Evolutionary conservation across 2,888 invertebrate species (phyloP), one percentile per base, ranked within the genome.

Genomic region (Leuctra nigra): DNA sequence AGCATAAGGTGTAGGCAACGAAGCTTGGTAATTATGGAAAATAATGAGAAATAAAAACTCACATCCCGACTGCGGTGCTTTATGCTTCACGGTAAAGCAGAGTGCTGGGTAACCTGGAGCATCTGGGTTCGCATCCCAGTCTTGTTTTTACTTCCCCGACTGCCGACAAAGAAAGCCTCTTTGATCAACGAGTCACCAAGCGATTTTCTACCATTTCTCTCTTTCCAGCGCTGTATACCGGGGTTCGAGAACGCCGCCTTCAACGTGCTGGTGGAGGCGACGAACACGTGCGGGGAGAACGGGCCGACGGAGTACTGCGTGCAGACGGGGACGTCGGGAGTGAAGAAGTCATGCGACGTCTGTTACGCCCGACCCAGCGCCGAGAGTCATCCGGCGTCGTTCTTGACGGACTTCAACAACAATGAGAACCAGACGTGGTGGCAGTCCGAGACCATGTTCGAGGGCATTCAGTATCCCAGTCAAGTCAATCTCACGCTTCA

Each of bases 361-460:
- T 97, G 96, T 72, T 83, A 77, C 61, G 68, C 69, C 11, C 77
- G 66, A 66, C 77, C 77, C 6, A 76, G 75, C 0, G 68, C 70
- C 36, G 76, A 78, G 23, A 78, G 84, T 61, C 90, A 91, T 69
- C 80, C 84, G 46, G 77, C 89, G 14, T 73, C 78, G 53, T 91
- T 81, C 71, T 78, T 98, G 64, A 98, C 97, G 2, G 98, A 99
- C 72, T 80, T 81, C 66, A 91, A 96, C 70, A 91, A 90, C 70
- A 85, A 86, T 61, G 88, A 91, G 63, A 90, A 91, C 69, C 86
- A 87, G 63, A 93, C 95, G 1, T 96, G 93, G 92, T 96, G 96
- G 96, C 95, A 96, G 71, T 95, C 95, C 1, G 95, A 97, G 70
- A 98, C 99, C 2, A 96, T 99, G 94, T 82, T 82, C 67, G 94